Conservation (phyloP, 2,113 vertebrate genomes). For the Desmodus rotundus region DNA sequence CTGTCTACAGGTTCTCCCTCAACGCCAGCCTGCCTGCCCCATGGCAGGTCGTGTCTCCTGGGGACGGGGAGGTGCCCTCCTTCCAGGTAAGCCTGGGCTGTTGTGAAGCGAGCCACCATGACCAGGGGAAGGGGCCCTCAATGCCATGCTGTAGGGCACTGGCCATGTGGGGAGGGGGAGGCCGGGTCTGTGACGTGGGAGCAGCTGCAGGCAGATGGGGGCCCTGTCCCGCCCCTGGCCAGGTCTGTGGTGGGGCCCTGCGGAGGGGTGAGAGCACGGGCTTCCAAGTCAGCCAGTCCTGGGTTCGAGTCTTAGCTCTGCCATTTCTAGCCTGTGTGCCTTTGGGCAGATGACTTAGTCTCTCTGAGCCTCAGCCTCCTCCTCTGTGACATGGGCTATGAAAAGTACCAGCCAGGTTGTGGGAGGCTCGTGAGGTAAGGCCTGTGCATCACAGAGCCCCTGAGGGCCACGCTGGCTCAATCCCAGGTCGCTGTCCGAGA, state of each 20-base stretch:
- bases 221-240: background rate
- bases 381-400: background rate
- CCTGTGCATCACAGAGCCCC: accelerated
- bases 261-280: background rate
- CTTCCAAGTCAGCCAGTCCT: background rate
- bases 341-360: background rate
- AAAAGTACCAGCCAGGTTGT: background rate
- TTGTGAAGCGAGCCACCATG: accelerated
- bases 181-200: background rate
- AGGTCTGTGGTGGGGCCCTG: background rate
- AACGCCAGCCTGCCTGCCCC: slow-evolving; percentile 88
- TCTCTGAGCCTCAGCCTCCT: slow-evolving; percentile 48
- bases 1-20: slow-evolving; percentile 92
- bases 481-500: accelerated
- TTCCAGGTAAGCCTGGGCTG: slow-evolving; percentile 89
- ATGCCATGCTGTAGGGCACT: background rate
- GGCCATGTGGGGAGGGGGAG: background rate
- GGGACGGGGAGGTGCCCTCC: slow-evolving; percentile 89
- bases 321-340: background rate
- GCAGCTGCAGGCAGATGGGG: background rate
- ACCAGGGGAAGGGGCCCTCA: background rate
- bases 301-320: slow-evolving; percentile 29
- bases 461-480: accelerated
- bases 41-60: slow-evolving; percentile 86
- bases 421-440: background rate